Evolutionary conservation across 2,113 vertebrate species (phyloP).

Genomic region (Columba janthina): DNA sequence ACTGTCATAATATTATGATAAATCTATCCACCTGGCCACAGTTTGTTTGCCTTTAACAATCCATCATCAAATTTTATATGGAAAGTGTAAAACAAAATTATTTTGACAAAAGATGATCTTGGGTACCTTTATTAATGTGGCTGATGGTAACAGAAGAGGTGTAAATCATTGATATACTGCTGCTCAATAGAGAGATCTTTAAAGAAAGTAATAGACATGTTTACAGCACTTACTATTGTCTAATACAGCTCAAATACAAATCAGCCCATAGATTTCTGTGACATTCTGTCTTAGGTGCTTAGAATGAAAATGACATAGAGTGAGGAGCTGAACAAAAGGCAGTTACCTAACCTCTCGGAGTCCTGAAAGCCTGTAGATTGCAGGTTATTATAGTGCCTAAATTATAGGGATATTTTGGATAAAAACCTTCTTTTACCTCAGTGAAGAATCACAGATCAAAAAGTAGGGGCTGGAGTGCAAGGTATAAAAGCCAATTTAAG

Average conservation of each 20-base stretch:
- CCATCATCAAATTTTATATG: neutral
- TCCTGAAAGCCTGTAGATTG: slow-evolving; percentile 25
- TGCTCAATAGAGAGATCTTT: neutral
- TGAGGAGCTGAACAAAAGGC: neutral
- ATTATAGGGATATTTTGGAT: neutral
- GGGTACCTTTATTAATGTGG: neutral
- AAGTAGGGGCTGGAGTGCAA: neutral
- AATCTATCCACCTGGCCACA: neutral
- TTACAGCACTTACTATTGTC: neutral
- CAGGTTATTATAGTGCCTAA: slow-evolving; percentile 16
- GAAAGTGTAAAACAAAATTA: neutral
- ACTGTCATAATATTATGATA: neutral
- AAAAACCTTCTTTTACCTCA: neutral
- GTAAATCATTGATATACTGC: neutral
- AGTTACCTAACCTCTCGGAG: neutral
- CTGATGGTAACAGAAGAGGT: neutral
- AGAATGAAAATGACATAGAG: slow-evolving; percentile 11
- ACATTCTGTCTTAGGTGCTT: neutral
- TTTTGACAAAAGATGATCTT: neutral
- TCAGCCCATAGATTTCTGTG: neutral
- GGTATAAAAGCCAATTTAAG: slow-evolving; percentile 29
- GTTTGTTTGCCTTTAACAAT: neutral
- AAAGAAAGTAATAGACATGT: neutral
- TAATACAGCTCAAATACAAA: slow-evolving; percentile 9
- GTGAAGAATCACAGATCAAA: slow-evolving; percentile 24